Conservation (phyloP, 2,888 invertebrate genomes). For the Parnassius apollo region DNA sequence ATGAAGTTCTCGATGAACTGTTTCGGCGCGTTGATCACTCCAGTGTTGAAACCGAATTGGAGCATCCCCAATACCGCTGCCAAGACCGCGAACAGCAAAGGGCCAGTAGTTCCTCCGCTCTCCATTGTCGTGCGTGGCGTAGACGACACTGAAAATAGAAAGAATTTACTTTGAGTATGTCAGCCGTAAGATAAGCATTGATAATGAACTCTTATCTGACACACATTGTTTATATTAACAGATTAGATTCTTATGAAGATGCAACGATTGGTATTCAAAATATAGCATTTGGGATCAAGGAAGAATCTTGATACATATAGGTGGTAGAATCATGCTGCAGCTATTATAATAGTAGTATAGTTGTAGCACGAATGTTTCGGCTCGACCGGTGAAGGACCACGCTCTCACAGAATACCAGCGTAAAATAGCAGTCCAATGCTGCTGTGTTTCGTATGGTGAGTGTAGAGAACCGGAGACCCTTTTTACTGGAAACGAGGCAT, state of each 20-base stretch:
- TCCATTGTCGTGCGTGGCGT: constrained; percentile 51
- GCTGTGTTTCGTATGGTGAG: too few relatives aligned
- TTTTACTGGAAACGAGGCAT: too few relatives aligned
- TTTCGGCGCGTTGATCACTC: constrained; percentile 86
- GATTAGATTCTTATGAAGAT: not conserved
- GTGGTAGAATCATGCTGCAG: too few relatives aligned
- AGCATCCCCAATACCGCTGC: constrained; percentile 86
- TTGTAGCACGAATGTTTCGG: too few relatives aligned
- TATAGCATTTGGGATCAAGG: too few relatives aligned
- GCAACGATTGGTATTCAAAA: too few relatives aligned
- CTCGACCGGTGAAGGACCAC: too few relatives aligned
- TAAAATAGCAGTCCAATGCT: too few relatives aligned
- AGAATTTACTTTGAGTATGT: not conserved
- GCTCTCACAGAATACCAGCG: too few relatives aligned
- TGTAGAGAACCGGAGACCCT: too few relatives aligned
- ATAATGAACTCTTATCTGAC: not conserved
- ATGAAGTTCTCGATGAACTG: constrained; percentile 84
- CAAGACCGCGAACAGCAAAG: constrained; percentile 83
- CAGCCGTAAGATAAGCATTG: not conserved
- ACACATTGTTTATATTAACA: not conserved
- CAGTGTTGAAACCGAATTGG: constrained; percentile 87
- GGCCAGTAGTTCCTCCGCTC: constrained; percentile 78
- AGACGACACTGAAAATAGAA: constrained; percentile 45
- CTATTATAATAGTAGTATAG: too few relatives aligned
- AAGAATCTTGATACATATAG: too few relatives aligned